phyloP scores from a whole-genome alignment of 2,113 vertebrate genomes.

The Falco punctatus region DNA sequence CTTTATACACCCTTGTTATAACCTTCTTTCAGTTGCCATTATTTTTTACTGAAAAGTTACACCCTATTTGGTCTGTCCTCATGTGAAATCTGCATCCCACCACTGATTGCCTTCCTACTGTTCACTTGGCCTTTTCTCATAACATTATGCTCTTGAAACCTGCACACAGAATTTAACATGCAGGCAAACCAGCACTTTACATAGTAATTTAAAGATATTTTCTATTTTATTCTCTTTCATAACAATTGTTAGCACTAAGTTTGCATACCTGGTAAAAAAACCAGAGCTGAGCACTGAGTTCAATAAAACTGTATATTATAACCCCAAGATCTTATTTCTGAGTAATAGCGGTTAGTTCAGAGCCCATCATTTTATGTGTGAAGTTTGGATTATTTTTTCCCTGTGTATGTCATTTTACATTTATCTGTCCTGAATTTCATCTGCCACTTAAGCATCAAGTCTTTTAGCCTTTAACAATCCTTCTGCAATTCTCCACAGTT shows the following conservation, averaged over 20 bases:
- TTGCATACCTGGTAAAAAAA: background rate
- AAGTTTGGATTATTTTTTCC: conserved; percentile 29
- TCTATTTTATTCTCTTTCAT: background rate
- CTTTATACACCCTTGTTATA: background rate
- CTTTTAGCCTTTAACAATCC: background rate
- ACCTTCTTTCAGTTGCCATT: background rate
- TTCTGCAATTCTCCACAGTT: background rate
- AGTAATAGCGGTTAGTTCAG: background rate
- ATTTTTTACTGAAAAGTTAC: background rate
- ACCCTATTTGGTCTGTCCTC: background rate
- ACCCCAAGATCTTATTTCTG: conserved; percentile 1
- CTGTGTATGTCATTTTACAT: background rate
- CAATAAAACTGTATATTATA: background rate
- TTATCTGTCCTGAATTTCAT: background rate
- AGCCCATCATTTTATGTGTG: background rate
- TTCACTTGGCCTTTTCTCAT: background rate
- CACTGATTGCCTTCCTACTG: background rate
- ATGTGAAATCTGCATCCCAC: background rate
- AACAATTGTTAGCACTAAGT: background rate
- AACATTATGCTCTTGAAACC: background rate
- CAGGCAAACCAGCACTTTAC: background rate
- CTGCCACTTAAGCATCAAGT: background rate
- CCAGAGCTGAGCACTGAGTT: background rate
- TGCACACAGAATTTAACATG: background rate
- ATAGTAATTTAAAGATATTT: background rate